Conservation (phyloP, 2,113 vertebrate species). For the Tragelaphus strepsiceros region DNA sequence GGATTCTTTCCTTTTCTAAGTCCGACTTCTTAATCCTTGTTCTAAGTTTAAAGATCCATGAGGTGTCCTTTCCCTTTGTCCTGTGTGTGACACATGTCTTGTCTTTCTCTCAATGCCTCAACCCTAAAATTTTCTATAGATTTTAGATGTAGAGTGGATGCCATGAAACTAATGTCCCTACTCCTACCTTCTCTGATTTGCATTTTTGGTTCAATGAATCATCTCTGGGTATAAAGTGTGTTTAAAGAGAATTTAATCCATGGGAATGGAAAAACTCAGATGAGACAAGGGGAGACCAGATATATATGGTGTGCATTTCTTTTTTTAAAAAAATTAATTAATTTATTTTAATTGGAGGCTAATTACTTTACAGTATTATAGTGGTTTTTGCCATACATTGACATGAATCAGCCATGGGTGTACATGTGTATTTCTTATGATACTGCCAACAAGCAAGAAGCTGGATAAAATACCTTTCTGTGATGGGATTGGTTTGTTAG, state of each 20-base stretch:
- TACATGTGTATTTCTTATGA: not conserved
- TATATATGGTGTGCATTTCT: not conserved
- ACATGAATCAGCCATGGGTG: not conserved
- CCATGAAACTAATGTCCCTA: not conserved
- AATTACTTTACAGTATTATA: not conserved
- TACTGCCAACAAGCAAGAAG: not conserved
- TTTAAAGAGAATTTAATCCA: not conserved
- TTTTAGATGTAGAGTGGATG: not conserved
- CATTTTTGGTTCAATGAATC: not conserved
- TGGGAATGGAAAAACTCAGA: not conserved
- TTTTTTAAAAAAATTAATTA: rapidly evolving
- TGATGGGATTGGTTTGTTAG: not conserved
- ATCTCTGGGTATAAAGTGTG: not conserved
- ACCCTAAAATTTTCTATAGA: not conserved
- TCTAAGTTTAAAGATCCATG: not conserved
- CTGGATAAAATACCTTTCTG: not conserved
- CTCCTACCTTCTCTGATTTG: not conserved
- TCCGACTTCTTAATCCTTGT: not conserved
- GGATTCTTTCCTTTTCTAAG: not conserved
- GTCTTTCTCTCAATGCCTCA: not conserved
- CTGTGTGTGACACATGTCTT: not conserved
- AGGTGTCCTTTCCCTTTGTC: not conserved
- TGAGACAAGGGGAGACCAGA: not conserved
- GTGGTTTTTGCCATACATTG: not conserved
- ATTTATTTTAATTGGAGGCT: not conserved